Base-by-base conservation (phyloP, 2,113 vertebrate species). In the Mustelus asterias region DNA sequence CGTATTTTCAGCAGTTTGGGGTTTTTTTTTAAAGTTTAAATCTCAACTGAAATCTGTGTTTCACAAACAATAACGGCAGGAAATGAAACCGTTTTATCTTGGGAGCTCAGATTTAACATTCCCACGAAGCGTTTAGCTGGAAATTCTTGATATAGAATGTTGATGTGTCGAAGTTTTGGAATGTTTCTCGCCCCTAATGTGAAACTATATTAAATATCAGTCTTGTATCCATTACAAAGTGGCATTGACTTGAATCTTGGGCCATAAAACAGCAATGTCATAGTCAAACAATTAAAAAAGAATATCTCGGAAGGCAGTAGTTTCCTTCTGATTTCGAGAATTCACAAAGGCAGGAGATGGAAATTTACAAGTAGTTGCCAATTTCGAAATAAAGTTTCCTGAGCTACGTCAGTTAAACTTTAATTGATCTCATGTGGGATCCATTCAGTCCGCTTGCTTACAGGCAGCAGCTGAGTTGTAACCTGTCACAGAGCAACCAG, bases 81-180 rank as follows among this genome's bases (percentile, higher is more conserved):
- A 92, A n/a, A 10, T 92, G 13, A 33, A 83, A 33, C 13, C 29
- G n/a, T 33, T 33, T 76, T 29, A 92, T 92, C 33, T 60, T 92
- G 58, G 33, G 54, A 92, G 33, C n/a, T 92, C 54, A 92, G 88
- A 33, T 63, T 76, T 92, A 92, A 90, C 58, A 13, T 90, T 90
- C 54, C 54, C 3, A 60, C 58, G 0, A 90, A 92, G 16, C 13
- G n/a, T 7, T 93, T 37, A 16, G 58, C 18, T 60, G 58, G 33
- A 63, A 63, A 37, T 16, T 22, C 10, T 63, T 16, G 10, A 92
- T 41, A 4, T 63, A 6, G 26, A 92, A 14, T 9, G 54, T 92
- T 92, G 58, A 63, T 37, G 6, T 65, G 0, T 6, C 3, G 18
- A 65, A 65, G 22, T 41, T 83, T 63, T 65, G 60, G 89, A 65